Conservation (phyloP, 2,797 vertebrate species). For the Chrosomus eos region DNA sequence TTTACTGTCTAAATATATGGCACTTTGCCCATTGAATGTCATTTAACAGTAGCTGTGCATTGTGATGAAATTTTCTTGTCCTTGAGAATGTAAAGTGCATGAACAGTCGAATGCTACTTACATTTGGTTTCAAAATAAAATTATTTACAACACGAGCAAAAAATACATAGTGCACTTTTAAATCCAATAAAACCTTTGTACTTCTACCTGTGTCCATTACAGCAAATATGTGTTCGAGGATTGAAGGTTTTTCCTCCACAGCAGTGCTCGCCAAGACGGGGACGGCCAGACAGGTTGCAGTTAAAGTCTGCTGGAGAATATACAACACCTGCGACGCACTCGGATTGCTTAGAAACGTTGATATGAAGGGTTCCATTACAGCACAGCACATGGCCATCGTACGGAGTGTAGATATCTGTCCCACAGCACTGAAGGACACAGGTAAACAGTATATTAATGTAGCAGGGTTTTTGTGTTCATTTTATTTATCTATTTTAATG, state of each 20-base stretch:
- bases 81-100: background rate
- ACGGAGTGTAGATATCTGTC: fast-evolving
- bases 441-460: background rate
- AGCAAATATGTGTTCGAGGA: slow-evolving; percentile 62
- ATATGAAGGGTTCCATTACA: slow-evolving; percentile 17
- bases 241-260: slow-evolving; percentile 59
- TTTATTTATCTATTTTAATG: background rate
- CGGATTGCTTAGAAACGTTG: background rate
- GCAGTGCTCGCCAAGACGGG: slow-evolving; percentile 7
- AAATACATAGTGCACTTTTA: background rate
- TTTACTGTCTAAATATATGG: background rate
- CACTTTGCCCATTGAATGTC: background rate
- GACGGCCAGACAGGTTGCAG: background rate
- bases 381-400: slow-evolving; percentile 23
- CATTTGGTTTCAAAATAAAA: background rate
- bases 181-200: background rate
- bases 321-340: slow-evolving; percentile 10
- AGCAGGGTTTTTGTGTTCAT: background rate
- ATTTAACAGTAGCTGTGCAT: background rate
- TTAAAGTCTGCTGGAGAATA: slow-evolving; percentile 5
- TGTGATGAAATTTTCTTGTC: background rate
- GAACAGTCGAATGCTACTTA: background rate
- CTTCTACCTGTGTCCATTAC: slow-evolving; percentile 65
- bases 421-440: slow-evolving; percentile 49
- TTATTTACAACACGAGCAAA: background rate